phyloP scores from a whole-genome alignment of 1,140 invertebrate genomes.

The Trichogramma pretiosum region DNA sequence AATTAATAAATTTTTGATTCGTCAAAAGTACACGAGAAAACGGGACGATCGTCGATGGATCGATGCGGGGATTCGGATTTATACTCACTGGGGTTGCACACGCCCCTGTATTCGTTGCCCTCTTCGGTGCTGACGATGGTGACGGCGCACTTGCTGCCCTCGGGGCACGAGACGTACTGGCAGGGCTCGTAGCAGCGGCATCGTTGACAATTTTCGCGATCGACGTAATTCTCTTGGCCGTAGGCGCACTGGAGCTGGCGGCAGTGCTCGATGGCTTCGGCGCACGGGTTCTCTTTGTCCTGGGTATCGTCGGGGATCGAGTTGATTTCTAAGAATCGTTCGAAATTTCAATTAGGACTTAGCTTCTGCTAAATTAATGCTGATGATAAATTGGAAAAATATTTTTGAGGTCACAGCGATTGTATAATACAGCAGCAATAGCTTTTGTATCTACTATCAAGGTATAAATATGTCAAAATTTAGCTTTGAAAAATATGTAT shows the following conservation, averaged over 20 bases:
- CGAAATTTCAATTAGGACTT: too few species aligned
- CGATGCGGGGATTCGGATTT: too few species aligned
- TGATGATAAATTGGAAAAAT: too few species aligned
- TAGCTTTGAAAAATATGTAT: too few species aligned
- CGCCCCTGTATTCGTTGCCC: slow-evolving; percentile 43
- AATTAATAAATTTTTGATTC: too few species aligned
- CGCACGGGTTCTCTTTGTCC: slow-evolving; percentile 44
- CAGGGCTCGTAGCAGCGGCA: slow-evolving; percentile 76
- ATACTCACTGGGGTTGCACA: slow-evolving; percentile 45
- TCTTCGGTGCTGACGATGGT: slow-evolving; percentile 44
- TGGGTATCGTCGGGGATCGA: slow-evolving; percentile 20
- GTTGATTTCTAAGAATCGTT: slow-evolving; percentile 18
- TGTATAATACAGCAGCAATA: too few species aligned
- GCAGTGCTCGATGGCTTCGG: slow-evolving; percentile 51
- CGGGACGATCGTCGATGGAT: background rate
- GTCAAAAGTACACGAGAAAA: background rate
- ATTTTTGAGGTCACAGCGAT: too few species aligned
- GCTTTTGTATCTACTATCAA: too few species aligned
- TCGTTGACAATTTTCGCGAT: slow-evolving; percentile 55
- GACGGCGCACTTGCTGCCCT: slow-evolving; percentile 60
- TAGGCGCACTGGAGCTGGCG: slow-evolving; percentile 59
- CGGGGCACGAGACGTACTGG: slow-evolving; percentile 50
- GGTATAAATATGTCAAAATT: too few species aligned
- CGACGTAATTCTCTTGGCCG: slow-evolving; percentile 62
- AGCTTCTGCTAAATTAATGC: too few species aligned